These are phyloP conservation scores for Dendroctonus valens DNA, from an alignment of 1,140 invertebrate species.

Conservation along the genomic window DNA sequence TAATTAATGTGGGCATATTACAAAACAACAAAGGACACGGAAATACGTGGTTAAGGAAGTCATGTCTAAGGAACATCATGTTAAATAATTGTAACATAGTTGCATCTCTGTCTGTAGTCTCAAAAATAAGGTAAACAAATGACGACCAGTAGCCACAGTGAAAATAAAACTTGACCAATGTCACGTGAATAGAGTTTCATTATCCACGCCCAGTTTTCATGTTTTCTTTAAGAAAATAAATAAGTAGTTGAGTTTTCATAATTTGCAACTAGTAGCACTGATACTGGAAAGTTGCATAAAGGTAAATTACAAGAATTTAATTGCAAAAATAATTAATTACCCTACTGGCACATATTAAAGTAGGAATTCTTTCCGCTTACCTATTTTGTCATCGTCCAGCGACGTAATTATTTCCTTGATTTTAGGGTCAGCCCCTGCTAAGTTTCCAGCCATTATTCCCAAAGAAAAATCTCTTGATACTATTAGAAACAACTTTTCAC, in stretches of 20 bases:
- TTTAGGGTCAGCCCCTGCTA: constrained; percentile 53
- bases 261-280: too few species aligned
- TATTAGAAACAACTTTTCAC: constrained; percentile 14
- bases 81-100: too few species aligned
- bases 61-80: too few species aligned
- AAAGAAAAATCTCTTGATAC: constrained; percentile 14
- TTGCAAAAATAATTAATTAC: too few species aligned
- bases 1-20: too few species aligned
- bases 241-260: background rate
- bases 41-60: too few species aligned
- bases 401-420: constrained; percentile 71
- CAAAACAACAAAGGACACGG: too few species aligned
- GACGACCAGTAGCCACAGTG: background rate
- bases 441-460: constrained; percentile 20
- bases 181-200: constrained; percentile 37
- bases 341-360: too few species aligned
- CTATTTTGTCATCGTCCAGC: constrained; percentile 78
- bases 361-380: constrained; percentile 55
- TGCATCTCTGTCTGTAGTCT: too few species aligned
- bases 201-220: constrained; percentile 29
- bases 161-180: constrained; percentile 2
- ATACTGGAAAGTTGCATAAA: too few species aligned
- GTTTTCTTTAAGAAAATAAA: constrained; percentile 6
- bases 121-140: constrained; percentile 12
- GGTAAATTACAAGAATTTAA: too few species aligned